phyloP scores from a whole-genome alignment of 2,113 vertebrate genomes.

The Spilogale gracilis region DNA sequence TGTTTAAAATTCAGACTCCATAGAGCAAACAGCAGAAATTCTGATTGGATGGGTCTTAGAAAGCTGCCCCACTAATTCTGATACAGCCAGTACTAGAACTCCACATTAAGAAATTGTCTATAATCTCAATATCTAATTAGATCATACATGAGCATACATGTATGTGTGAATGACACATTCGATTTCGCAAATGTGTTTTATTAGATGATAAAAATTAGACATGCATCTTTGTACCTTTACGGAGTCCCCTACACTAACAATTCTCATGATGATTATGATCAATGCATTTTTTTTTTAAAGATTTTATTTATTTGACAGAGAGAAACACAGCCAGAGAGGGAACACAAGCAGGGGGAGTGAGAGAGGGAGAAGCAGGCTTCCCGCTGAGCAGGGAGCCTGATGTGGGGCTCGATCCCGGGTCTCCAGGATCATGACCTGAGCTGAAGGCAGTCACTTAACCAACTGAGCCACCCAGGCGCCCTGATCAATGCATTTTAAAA shows the following conservation, averaged over 20 bases:
- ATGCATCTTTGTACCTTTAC: background rate
- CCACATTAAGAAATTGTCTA: background rate
- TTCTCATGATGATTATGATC: background rate
- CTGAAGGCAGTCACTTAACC: no score
- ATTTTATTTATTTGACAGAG: no score
- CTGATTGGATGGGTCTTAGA: background rate
- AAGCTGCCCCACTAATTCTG: background rate
- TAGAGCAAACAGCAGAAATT: slow-evolving; percentile 7
- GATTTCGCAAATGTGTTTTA: background rate
- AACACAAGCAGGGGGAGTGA: no score
- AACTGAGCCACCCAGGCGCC: no score
- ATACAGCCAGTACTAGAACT: background rate
- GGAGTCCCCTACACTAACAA: background rate
- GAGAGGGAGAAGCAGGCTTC: no score
- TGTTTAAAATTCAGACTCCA: slow-evolving; percentile 35
- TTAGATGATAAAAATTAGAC: background rate
- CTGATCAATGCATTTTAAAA: background rate
- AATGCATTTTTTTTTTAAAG: background rate
- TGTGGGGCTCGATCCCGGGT: no score
- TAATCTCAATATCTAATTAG: background rate
- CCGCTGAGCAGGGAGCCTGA: no score
- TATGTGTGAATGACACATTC: background rate
- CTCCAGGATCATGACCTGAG: no score
- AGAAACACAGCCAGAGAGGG: no score
- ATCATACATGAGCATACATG: background rate